Conservation (phyloP, 2,888 invertebrate genomes). For the Marasmarcha lunaedactyla region DNA sequence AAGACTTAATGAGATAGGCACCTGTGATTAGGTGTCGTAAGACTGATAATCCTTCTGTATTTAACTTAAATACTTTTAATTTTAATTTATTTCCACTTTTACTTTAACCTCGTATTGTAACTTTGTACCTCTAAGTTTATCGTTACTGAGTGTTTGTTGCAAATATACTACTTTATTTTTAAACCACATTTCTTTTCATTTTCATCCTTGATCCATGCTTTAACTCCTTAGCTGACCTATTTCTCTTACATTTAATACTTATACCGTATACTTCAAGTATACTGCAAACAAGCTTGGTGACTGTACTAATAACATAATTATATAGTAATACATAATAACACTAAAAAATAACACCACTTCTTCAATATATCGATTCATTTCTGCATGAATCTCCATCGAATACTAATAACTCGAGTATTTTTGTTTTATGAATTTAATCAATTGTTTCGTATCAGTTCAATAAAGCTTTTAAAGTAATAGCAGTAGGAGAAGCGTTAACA, state of each 20-base stretch:
- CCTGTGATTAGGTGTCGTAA: slow-evolving; percentile 23
- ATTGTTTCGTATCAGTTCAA: slow-evolving; percentile 29
- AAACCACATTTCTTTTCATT: slow-evolving; percentile 66
- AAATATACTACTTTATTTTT: slow-evolving; percentile 67
- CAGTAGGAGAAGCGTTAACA: slow-evolving; percentile 54
- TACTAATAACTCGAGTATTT: slow-evolving; percentile 34
- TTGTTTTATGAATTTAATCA: slow-evolving; percentile 27
- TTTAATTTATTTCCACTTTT: slow-evolving; percentile 42
- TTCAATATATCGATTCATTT: slow-evolving; percentile 65
- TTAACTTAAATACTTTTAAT: slow-evolving; percentile 35
- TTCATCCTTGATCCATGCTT: slow-evolving; percentile 64
- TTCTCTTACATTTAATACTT: slow-evolving; percentile 35
- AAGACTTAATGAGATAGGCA: slow-evolving; percentile 32
- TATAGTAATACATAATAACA: slow-evolving; percentile 41
- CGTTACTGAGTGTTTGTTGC: slow-evolving; percentile 68
- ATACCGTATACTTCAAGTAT: slow-evolving; percentile 27
- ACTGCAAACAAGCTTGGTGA: slow-evolving; percentile 61
- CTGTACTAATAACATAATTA: slow-evolving; percentile 43
- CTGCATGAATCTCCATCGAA: slow-evolving; percentile 62
- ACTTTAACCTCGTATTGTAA: slow-evolving; percentile 28
- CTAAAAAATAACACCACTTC: slow-evolving; percentile 65
- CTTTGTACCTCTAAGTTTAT: slow-evolving; percentile 47
- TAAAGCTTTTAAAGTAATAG: slow-evolving; percentile 58
- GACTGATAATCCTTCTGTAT: slow-evolving; percentile 52
- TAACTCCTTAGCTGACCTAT: slow-evolving; percentile 55